Percentiles rank a stretch among this genome's conserved stretches.
These are phyloP conservation scores for Xylocampa areola DNA, from an alignment of 2,888 invertebrate species.

Conservation along the genomic window DNA sequence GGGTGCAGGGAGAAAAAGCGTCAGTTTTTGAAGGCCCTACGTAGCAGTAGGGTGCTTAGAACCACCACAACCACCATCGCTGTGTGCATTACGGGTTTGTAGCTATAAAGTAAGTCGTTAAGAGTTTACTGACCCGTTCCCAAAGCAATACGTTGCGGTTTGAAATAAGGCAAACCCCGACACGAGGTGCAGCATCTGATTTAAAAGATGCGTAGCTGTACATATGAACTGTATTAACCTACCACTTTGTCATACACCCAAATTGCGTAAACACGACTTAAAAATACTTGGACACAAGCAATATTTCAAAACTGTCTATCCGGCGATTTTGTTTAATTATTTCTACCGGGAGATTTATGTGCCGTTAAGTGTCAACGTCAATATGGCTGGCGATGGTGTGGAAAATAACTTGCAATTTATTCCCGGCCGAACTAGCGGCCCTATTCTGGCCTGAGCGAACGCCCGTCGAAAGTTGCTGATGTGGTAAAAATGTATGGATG, in stretches of 20 bases:
- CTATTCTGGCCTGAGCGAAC: slow-evolving; percentile 58
- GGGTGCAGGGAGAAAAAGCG: too few species aligned
- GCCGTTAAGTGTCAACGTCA: slow-evolving; percentile 83
- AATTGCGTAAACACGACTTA: slow-evolving; percentile 14
- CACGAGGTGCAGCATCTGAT: too few species aligned
- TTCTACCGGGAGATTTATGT: slow-evolving; percentile 79
- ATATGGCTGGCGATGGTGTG: slow-evolving; percentile 78
- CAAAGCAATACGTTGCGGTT: too few species aligned
- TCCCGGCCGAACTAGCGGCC: slow-evolving; percentile 62
- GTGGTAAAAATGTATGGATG: slow-evolving; percentile 54
- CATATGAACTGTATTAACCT: not conserved
- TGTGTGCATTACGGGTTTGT: too few species aligned
- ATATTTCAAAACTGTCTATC: slow-evolving; percentile 67
- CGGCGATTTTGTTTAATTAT: slow-evolving; percentile 78
- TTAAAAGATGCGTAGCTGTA: too few species aligned
- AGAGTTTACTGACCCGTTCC: too few species aligned
- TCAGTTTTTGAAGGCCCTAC: too few species aligned
- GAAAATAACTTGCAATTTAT: slow-evolving; percentile 86
- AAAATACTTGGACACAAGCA: slow-evolving; percentile 13
- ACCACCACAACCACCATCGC: too few species aligned
- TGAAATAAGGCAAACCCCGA: too few species aligned
- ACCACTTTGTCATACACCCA: not conserved
- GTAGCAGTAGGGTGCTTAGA: too few species aligned
- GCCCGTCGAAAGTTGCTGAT: slow-evolving; percentile 45
- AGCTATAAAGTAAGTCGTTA: too few species aligned